A percentile compares a stretch with the other conserved stretches of the same genome.
Evolutionary conservation across 1,140 invertebrate genomes (phyloP).

Genomic region (Pseudomyrmex flavicornis): DNA sequence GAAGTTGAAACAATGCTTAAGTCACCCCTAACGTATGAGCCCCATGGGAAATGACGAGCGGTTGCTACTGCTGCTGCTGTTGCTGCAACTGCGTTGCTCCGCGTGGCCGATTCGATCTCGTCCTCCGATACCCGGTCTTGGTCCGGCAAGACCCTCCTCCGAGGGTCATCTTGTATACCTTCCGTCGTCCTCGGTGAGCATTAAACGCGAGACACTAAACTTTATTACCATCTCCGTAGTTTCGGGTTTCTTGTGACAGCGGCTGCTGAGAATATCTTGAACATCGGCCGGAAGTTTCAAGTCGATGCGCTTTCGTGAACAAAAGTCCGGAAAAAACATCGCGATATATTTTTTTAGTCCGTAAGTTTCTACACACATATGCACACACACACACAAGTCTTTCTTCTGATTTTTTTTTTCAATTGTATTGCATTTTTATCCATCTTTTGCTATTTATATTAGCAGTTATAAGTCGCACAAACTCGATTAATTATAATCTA

Average conservation of each 20-base stretch:
- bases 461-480: conserved; percentile 6
- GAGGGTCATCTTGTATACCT: conserved; percentile 9
- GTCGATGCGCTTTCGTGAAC: background rate
- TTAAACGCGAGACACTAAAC: conserved; percentile 68
- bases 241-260: conserved; percentile 52
- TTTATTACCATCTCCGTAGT: conserved; percentile 66
- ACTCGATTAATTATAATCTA: conserved; percentile 71
- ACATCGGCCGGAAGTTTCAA: conserved; percentile 9
- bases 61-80: background rate
- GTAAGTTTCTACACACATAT: conserved; percentile 5
- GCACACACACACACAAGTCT: background rate
- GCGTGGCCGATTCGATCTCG: conserved; percentile 81
- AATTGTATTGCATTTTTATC: background rate
- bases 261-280: conserved; percentile 4
- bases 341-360: conserved; percentile 3
- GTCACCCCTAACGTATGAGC: conserved; percentile 84
- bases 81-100: conserved; percentile 2
- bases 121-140: conserved; percentile 62
- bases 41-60: conserved; percentile 75
- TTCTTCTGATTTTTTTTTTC: background rate
- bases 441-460: background rate
- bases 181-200: conserved; percentile 7
- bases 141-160: conserved; percentile 21
- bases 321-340: conserved; percentile 21
- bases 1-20: conserved; percentile 85